Evolutionary conservation across 2,113 vertebrate genomes (phyloP), one percentile per base, ranked within the genome.

Genomic region (Azemiops feae): DNA sequence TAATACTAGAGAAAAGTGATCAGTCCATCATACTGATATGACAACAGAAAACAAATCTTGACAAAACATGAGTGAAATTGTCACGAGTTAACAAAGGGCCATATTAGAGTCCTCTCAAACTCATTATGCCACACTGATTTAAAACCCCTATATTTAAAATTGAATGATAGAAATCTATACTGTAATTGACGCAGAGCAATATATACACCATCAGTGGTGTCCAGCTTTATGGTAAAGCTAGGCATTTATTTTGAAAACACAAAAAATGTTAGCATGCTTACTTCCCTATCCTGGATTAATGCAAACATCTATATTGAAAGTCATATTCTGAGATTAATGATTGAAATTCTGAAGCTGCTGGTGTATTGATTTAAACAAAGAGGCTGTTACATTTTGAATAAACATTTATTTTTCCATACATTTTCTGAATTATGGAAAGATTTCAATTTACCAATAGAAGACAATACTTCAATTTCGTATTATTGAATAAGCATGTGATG

Each of bases 401-500:
- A 30, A 90, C 45, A 89, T 20, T 0, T 1, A 14, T 50, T 91
- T 94, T 53, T 18, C 5, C 58, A 52, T 16, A 4, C 92, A 94
- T 92, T 92, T 45, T 34, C 90, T 89, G 11, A 14, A 4, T 9
- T 43, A 92, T 60, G 89, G 39, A 74, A 50, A 89, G 1, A 92
- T 3, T 91, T 93, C 93, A 91, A 14, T 89, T 34, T 91, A 69
- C 14, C 64, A 69, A 69, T 34, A 69, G 30, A 34, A 16, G 64
- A n/a, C 2, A 69, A 34, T 0, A 91, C 3, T 91, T 93, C 93
- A 91, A 11, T 89, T 43, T 91, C 92, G 23, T 52, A 0, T 4
- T 92, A 95, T 95, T 91, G 93, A 95, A 90, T 50, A 58, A 0
- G 2, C 85, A 47, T 10, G 0, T n/a, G 94, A 92, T 88, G 34